Base-by-base conservation (phyloP, 1,140 invertebrate genomes). In the Metopolophium dirhodum region DNA sequence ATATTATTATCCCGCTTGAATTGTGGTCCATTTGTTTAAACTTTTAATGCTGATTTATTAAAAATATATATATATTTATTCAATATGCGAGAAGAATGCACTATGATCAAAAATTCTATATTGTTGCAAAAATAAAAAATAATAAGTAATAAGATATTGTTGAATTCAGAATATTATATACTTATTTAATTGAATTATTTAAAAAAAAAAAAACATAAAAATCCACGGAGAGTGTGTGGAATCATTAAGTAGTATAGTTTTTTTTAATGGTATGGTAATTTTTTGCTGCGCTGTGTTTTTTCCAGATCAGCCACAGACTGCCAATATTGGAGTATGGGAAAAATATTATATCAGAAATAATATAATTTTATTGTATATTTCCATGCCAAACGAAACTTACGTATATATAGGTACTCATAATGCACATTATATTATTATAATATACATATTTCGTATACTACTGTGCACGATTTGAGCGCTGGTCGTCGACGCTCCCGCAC, bases 331-430 rank as follows among this genome's bases (percentile, higher is more conserved):
- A 54, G 22, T 54, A 22, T 54, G 51, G 22, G 22, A 54, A 0
- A 54, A 54, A 22, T 22, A 54, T 54, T 7, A 4, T 54, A 54
- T 54, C 6, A 6, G 20, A 22, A 23, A 54, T 54, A 22, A 54
- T 54, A 22, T 54, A 23, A 54, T 54, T n/a, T 68, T n/a, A 18
- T 77, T 77, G 11, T n/a, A 18, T 18, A 6, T n/a, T 35, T n/a
- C 4, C 30, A 14, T 18, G 30, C 6, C 61, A 77, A 77, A 77
- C n/a, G 2, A 18, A 35, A n/a, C n/a, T n/a, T 7, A 18, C 14
- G n/a, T n/a, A 14, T 0, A 22, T 0, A 3, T 22, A 7, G 3
- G 3, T 22, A n/a, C 14, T n/a, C 4, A 4, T 68, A 6, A 68
- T 57, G 26, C 57, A 61, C 26, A 61, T 61, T 26, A 61, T 61